Base-by-base conservation (phyloP, 2,113 vertebrate genomes). In the Chloropsis cyanopogon region DNA sequence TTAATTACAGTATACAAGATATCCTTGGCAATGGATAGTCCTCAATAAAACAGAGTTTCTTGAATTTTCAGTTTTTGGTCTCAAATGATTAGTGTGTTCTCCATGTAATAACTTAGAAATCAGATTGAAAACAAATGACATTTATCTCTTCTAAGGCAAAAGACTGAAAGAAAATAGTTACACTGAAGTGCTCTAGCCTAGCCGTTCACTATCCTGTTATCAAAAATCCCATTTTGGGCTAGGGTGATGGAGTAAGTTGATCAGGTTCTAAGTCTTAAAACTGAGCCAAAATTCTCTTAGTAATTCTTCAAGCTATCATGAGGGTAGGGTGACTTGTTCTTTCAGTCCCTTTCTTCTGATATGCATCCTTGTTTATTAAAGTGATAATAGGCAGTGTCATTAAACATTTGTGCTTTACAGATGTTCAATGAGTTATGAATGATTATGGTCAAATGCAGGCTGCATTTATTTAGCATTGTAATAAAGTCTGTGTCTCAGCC, bases 241-340 rank as follows among this genome's bases (percentile, higher is more conserved):
- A 90, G 92, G 85, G 95, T 95, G 88, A 96, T 92, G 93, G 90
- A 96, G 73, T 97, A 95, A 92, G 75, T 96, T 96, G 90, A 94
- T 96, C 93, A 97, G 92, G 95, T 96, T 96, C 94, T 90, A 97
- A 97, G 93, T 96, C 92, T 95, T 92, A 86, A 97, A 92, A 95
- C 95, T 96, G 95, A 98, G 97, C 97, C 98, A 98, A 97, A 97
- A 97, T 97, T 97, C 97, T 98, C 97, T 97, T 97, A 96, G 94
- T 90, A 95, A 97, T 97, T 97, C 97, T 97, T 96, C 85, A 91
- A 97, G 92, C 94, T 96, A 79, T 96, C 92, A 68, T 85, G 72
- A 95, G 70, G 80, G 61, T 50, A 47, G 41, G 75, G 97, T 96
- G 96, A 95, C 96, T 93, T 90, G 77, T 86, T 92, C 77, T 97